Evolutionary conservation across 1,140 invertebrate genomes (phyloP), one percentile per base, ranked within the genome.

Genomic region (Battus philenor): DNA sequence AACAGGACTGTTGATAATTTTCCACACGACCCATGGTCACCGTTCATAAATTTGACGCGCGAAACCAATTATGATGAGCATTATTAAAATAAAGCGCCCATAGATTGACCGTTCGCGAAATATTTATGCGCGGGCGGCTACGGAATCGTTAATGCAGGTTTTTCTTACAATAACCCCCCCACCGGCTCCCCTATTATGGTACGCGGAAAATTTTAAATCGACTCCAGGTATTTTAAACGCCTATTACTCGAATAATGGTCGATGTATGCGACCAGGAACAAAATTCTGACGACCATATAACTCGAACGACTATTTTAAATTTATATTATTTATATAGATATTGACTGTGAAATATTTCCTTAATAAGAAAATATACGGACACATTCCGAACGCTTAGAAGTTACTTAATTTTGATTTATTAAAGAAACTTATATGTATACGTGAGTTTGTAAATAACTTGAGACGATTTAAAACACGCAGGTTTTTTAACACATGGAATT

Each of bases 81-180:
- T 68, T 71, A 80, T 77, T 74, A 68, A 68, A 76, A 76, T 72
- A 76, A 74, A 70, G 65, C 61, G 68, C 10, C 64, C 67, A 73
- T 70, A 68, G 55, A 67, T 55, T 32, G 39, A 44, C 24, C 60
- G 54, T 59, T 58, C 45, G 66, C 64, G 53, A 72, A 76, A 70
- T 69, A 59, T 65, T 75, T 65, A 71, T 68, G 66, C 52, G 52
- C 16, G 39, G 12, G 10, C 43, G 31, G n/a, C 51, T 49, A 47
- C 49, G 61, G 71, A 74, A 79, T 79, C 32, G 63, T 41, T 69
- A 76, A 73, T 70, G 45, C 41, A 54, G 49, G 54, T 61, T 68
- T 72, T 72, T 65, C 60, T 51, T 47, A 48, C 50, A 58, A 44
- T 47, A 32, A 17, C 22, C 9, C 15, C 44, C 16, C n/a, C n/a